A percentile compares a stretch with the other conserved stretches of the same genome.
These are phyloP conservation scores for Ischnura elegans DNA, from an alignment of 2,888 invertebrate genomes.

Conservation along the genomic window DNA sequence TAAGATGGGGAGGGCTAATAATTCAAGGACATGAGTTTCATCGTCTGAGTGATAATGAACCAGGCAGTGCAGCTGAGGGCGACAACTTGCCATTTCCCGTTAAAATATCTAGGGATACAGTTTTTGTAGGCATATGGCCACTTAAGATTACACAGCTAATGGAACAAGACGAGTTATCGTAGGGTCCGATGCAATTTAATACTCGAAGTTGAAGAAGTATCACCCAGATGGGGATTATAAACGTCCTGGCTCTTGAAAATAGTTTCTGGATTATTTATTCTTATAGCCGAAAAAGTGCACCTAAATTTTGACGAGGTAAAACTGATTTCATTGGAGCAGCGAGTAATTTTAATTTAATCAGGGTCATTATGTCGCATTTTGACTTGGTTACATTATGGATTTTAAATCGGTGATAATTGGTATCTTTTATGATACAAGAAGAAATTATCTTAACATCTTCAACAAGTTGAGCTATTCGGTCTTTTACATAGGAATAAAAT, in stretches of 20 bases:
- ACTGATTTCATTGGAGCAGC: too few relatives aligned
- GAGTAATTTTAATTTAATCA: too few relatives aligned
- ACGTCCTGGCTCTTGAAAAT: background rate
- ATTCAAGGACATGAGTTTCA: background rate
- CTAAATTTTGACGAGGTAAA: too few relatives aligned
- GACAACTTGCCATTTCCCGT: background rate
- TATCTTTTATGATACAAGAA: too few relatives aligned
- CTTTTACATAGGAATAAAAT: too few relatives aligned
- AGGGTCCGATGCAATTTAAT: background rate
- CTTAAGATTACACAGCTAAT: background rate
- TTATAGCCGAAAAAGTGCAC: too few relatives aligned
- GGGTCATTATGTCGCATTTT: too few relatives aligned
- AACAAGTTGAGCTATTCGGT: too few relatives aligned
- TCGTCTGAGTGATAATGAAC: background rate
- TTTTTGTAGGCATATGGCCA: background rate
- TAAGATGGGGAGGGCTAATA: background rate
- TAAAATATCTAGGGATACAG: background rate
- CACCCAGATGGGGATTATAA: background rate
- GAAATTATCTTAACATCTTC: too few relatives aligned
- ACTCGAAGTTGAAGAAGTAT: background rate
- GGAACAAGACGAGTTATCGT: background rate
- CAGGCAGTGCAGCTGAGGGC: slow-evolving; percentile 8
- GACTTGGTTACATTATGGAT: too few relatives aligned
- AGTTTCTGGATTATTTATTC: too few relatives aligned
- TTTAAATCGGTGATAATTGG: too few relatives aligned